Evolutionary conservation across 2,113 vertebrate genomes (phyloP).

Genomic region (Mus pahari): DNA sequence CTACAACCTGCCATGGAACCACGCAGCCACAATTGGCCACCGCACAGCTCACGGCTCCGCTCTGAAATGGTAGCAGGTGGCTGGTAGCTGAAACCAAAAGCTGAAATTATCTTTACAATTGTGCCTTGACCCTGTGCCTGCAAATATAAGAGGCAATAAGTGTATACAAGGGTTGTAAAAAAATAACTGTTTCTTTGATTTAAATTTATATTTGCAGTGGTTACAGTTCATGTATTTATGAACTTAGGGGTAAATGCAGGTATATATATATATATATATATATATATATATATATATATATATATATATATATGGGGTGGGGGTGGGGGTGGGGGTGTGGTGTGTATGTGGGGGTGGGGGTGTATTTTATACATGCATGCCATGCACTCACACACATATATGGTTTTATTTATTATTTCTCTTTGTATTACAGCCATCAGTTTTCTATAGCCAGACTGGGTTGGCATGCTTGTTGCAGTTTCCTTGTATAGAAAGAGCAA

Average conservation of each 20-base stretch:
- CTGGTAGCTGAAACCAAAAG: constrained; percentile 63
- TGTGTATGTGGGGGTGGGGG: no score
- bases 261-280: not conserved
- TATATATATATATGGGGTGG: no score
- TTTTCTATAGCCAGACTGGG: constrained; percentile 44
- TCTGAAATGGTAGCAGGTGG: constrained; percentile 62
- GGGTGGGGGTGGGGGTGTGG: no score
- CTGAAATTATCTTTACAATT: constrained; percentile 60
- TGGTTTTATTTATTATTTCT: constrained; percentile 22
- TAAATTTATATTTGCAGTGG: constrained; percentile 9
- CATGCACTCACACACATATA: not conserved
- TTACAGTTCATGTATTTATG: not conserved
- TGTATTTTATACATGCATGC: not conserved
- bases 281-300: not conserved
- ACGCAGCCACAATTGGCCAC: constrained; percentile 19
- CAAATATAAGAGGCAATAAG: constrained; percentile 43
- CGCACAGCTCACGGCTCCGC: constrained; percentile 27
- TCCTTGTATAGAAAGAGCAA: not conserved
- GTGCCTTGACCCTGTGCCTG: constrained; percentile 57
- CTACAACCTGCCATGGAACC: not conserved
- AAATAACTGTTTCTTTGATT: constrained; percentile 21
- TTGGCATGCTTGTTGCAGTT: not conserved
- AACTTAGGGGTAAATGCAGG: not conserved
- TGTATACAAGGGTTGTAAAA: not conserved
- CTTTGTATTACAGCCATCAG: not conserved